Base-by-base conservation (phyloP, 2,113 vertebrate species). In the Glaucidium brasilianum region DNA sequence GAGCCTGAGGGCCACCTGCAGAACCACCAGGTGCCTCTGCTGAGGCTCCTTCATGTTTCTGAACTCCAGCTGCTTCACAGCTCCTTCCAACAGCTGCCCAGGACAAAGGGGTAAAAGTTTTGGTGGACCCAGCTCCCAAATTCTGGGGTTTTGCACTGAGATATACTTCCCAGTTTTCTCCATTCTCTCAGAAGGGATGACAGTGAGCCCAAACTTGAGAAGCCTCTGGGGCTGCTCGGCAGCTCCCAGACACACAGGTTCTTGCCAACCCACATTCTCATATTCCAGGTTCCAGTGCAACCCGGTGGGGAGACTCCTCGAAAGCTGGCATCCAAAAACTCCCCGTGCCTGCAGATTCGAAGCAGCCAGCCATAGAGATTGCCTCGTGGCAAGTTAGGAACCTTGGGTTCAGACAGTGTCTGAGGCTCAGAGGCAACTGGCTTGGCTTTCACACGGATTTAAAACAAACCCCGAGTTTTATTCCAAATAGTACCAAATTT, bases 271-370 rank as follows among this genome's bases (percentile, higher is more conserved):
- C 95, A 64, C 84, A 5, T 72, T 73, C 66, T 72, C 81, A 5
- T 25, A 8, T 75, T 94, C 77, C 90, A 81, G 69, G 77, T 79
- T 91, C 80, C 87, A 41, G 34, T 68, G 39, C 10, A 79, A 29
- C 39, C 62, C 66, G 19, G 60, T 34, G 66, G 58, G 87, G 76
- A 92, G 73, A 82, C 87, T 96, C 96, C 90, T 96, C 12, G 35
- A 96, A 76, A 93, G 84, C 30, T 4, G 0, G 25, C 73, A 73
- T 94, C 94, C 87, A 27, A 60, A 71, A 82, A 2, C 49, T 60
- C 27, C 66, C 84, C 0, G 1, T 81, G 91, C 87, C 91, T 76
- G 68, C 1, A 13, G 88, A 89, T 63, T 77, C 2, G 11, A 53
- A 92, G 72, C 92, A 86, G 82, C 67, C 86, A 92, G 29, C 45